Evolutionary conservation across 2,888 invertebrate species (phyloP).

Genomic region (Trichopria drosophilae): DNA sequence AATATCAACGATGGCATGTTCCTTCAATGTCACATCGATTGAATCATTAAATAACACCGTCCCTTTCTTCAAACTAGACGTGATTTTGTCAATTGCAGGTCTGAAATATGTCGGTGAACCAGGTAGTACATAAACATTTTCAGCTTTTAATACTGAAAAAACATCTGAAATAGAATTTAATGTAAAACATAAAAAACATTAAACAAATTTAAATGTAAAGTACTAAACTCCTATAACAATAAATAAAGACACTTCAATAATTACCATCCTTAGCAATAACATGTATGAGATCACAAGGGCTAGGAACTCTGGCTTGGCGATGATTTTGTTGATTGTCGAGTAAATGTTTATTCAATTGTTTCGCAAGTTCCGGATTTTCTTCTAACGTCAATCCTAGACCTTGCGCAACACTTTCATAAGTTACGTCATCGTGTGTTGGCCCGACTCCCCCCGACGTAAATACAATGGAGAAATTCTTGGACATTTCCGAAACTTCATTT

Average conservation of each 20-base stretch:
- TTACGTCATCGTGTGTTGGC: slow-evolving; percentile 72
- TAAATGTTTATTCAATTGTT: slow-evolving; percentile 40
- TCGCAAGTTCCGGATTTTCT: slow-evolving; percentile 48
- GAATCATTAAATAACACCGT: slow-evolving; percentile 32
- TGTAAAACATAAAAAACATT: too few species aligned
- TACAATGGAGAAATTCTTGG: slow-evolving; percentile 60
- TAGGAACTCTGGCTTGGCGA: slow-evolving; percentile 45
- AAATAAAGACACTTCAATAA: neutral
- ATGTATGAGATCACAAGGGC: slow-evolving; percentile 44
- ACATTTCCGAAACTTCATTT: slow-evolving; percentile 59
- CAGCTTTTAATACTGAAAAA: slow-evolving; percentile 46
- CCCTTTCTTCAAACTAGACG: slow-evolving; percentile 32
- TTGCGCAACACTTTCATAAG: slow-evolving; percentile 64
- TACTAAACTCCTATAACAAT: neutral
- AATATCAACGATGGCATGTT: slow-evolving; percentile 40
- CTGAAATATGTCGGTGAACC: slow-evolving; percentile 63
- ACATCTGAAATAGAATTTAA: slow-evolving; percentile 23
- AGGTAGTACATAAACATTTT: slow-evolving; percentile 67
- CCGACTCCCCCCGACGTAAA: slow-evolving; percentile 70
- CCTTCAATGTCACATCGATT: slow-evolving; percentile 41
- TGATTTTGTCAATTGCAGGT: slow-evolving; percentile 42
- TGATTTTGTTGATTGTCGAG: slow-evolving; percentile 37
- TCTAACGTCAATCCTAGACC: slow-evolving; percentile 51
- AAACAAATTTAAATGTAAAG: too few species aligned
- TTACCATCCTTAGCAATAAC: slow-evolving; percentile 18